Conservation (phyloP, 2,797 vertebrate genomes). For the Apogon talboti region DNA sequence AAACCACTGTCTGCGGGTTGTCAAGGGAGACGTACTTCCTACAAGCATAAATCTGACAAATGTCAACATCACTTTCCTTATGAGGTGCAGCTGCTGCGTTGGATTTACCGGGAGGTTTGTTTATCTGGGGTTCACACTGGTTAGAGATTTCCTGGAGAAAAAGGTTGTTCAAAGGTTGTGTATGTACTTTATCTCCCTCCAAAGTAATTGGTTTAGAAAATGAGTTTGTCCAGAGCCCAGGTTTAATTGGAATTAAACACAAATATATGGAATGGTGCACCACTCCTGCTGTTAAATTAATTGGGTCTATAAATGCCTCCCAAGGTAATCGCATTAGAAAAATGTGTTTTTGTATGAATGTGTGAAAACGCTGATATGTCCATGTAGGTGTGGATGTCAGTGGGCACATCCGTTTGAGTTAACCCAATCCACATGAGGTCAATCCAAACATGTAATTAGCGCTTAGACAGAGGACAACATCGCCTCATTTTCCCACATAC, state of each 20-base stretch:
- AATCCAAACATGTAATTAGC: slow-evolving; percentile 48
- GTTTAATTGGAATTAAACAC: slow-evolving; percentile 80
- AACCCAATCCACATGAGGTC: slow-evolving; percentile 41
- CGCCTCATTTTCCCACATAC: slow-evolving; percentile 33
- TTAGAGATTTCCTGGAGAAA: slow-evolving; percentile 44
- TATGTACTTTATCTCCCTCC: slow-evolving; percentile 65
- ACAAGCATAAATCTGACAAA: slow-evolving; percentile 50
- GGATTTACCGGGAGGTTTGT: slow-evolving; percentile 46
- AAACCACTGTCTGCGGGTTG: slow-evolving; percentile 41
- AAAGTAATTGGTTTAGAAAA: slow-evolving; percentile 78
- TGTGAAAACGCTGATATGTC: slow-evolving; percentile 16
- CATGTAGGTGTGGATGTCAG: slow-evolving; percentile 10
- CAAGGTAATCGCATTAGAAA: slow-evolving; percentile 67
- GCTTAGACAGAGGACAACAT: slow-evolving; percentile 25
- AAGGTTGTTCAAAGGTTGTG: slow-evolving; percentile 68
- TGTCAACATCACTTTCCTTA: slow-evolving; percentile 46
- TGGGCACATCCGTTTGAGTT: slow-evolving; percentile 21
- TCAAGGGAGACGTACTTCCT: slow-evolving; percentile 40
- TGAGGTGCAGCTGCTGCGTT: slow-evolving; percentile 30
- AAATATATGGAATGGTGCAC: slow-evolving; percentile 61
- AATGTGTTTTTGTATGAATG: slow-evolving; percentile 28
- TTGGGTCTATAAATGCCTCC: slow-evolving; percentile 70
- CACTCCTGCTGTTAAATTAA: slow-evolving; percentile 74
- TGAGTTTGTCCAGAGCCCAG: slow-evolving; percentile 70
- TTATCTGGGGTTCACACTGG: slow-evolving; percentile 48